phyloP scores from a whole-genome alignment of 2,113 vertebrate genomes.

The Channa argus region DNA sequence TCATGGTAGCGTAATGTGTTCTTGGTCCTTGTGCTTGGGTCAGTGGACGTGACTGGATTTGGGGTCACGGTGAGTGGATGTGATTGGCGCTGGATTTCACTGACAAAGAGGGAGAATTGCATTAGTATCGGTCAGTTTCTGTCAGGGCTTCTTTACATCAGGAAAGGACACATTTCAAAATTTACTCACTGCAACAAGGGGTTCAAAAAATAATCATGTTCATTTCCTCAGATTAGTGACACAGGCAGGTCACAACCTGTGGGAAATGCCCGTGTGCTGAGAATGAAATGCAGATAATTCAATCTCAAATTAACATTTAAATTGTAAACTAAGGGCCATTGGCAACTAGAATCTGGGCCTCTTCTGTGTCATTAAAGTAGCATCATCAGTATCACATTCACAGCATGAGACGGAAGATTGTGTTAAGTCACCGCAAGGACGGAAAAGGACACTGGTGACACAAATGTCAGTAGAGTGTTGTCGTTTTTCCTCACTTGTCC shows the following conservation, averaged over 20 bases:
- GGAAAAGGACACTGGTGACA: too few relatives aligned
- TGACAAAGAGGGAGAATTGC: conserved; percentile 60
- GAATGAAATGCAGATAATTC: too few relatives aligned
- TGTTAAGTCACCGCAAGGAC: too few relatives aligned
- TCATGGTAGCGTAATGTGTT: conserved; percentile 44
- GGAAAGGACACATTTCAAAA: conserved; percentile 30
- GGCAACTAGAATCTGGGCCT: too few relatives aligned
- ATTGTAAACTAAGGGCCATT: too few relatives aligned
- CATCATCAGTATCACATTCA: too few relatives aligned
- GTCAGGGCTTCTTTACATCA: conserved; percentile 48
- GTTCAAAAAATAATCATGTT: conserved; percentile 2
- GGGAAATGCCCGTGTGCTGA: background rate
- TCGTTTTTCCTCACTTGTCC: too few relatives aligned
- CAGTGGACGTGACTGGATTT: conserved; percentile 53
- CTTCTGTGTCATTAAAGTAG: too few relatives aligned
- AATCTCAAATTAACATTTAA: background rate
- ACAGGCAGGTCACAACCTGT: background rate
- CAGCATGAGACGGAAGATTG: too few relatives aligned
- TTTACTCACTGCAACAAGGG: background rate
- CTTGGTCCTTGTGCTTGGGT: conserved; percentile 38
- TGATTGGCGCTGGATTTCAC: conserved; percentile 68
- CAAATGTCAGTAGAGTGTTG: too few relatives aligned
- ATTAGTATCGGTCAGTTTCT: conserved; percentile 75
- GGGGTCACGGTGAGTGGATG: conserved; percentile 43
- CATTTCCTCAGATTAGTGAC: conserved; percentile 2